phyloP scores from a whole-genome alignment of 2,888 invertebrate genomes.

The Eupithecia subumbrata region DNA sequence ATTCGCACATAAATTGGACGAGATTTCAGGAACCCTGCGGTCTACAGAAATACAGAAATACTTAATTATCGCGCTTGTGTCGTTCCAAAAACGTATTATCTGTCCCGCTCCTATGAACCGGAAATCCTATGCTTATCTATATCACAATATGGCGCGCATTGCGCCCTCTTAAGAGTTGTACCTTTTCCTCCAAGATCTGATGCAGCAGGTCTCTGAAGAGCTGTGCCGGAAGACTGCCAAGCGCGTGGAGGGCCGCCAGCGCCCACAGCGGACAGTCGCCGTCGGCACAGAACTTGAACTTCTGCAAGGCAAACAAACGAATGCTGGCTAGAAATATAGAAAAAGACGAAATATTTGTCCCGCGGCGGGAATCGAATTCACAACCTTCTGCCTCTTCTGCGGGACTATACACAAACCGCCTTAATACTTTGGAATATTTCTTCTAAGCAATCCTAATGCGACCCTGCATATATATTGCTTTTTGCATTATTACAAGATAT shows the following conservation, averaged over 20 bases:
- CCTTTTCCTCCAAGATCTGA: conserved; percentile 64
- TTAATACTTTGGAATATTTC: no score
- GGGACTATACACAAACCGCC: no score
- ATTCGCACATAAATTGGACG: no score
- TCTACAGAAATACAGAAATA: no score
- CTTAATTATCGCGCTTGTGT: no score
- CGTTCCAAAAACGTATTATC: no score
- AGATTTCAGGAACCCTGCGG: no score
- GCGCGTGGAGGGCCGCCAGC: conserved; percentile 70
- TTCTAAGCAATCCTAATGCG: not conserved
- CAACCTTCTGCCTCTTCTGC: not conserved
- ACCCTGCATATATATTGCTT: not conserved
- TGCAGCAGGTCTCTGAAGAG: conserved; percentile 67
- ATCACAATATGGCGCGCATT: no score
- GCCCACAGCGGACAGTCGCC: conserved; percentile 79
- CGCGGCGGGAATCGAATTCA: not conserved
- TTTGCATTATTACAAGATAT: not conserved
- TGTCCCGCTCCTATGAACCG: no score
- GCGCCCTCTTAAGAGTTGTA: not conserved
- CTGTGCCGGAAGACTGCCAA: conserved; percentile 67
- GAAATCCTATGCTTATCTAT: no score
- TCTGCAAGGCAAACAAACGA: conserved; percentile 52
- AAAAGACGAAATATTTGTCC: not conserved
- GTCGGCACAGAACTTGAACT: conserved; percentile 78
- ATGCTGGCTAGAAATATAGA: not conserved